Conservation (phyloP, 2,888 invertebrate genomes). For the Meteorus colon region DNA sequence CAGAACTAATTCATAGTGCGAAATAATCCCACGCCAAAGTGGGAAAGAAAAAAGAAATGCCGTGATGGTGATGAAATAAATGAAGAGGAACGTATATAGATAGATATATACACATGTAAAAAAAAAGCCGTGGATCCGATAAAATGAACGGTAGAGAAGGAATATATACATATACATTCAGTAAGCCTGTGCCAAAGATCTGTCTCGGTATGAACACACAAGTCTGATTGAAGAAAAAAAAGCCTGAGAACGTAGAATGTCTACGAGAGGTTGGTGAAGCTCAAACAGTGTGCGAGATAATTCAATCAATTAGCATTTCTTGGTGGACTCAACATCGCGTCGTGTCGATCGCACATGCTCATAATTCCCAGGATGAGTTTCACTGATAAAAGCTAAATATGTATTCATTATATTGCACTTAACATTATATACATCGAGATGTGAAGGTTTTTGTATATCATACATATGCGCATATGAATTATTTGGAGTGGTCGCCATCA, state of each 20-base stretch:
- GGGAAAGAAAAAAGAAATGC: not conserved
- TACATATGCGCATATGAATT: constrained; percentile 1
- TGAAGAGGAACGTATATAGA: constrained; percentile 2
- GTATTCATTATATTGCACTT: not conserved
- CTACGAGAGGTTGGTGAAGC: constrained; percentile 22
- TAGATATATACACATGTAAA: not conserved
- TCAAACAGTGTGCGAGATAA: constrained; percentile 60
- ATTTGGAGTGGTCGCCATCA: not conserved
- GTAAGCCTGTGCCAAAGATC: constrained; percentile 9
- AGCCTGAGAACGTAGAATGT: constrained; percentile 42
- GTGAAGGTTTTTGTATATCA: too few species aligned
- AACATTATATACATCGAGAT: not conserved
- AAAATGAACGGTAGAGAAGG: not conserved
- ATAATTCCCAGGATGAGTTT: constrained; percentile 45
- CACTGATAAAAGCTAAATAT: constrained; percentile 33
- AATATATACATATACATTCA: constrained; percentile 20
- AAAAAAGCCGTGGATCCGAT: not conserved
- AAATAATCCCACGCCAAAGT: constrained; percentile 21
- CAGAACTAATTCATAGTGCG: not conserved
- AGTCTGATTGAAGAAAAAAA: constrained; percentile 20
- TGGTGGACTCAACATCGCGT: constrained; percentile 54
- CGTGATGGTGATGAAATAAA: constrained; percentile 17
- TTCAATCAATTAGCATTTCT: constrained; percentile 65
- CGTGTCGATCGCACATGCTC: constrained; percentile 49
- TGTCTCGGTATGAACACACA: not conserved